phyloP scores from a whole-genome alignment of 2,797 vertebrate species.

The Lutjanus campechanus region DNA sequence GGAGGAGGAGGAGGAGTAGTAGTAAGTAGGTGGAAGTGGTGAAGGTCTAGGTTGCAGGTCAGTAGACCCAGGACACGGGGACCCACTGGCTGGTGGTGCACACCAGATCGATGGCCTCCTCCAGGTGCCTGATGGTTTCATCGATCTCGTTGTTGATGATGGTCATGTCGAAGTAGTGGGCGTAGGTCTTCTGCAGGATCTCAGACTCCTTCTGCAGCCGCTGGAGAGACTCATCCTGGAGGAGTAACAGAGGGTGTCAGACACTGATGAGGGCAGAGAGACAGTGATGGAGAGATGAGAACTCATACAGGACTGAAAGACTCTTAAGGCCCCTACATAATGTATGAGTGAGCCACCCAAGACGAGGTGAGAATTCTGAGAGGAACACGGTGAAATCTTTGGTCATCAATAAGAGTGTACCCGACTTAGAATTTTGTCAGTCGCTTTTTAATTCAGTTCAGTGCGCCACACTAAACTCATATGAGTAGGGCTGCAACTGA shows the following conservation, averaged over 20 bases:
- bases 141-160: slow-evolving; percentile 99
- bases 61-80: slow-evolving; percentile 99
- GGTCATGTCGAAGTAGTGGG: slow-evolving; percentile 99
- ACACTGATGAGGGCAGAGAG: neutral
- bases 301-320: neutral
- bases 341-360: neutral
- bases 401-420: neutral
- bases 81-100: slow-evolving; percentile 97
- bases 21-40: slow-evolving; percentile 63
- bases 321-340: neutral
- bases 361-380: neutral
- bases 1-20: neutral
- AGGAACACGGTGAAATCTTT: neutral
- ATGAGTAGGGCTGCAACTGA: too few species aligned
- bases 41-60: slow-evolving; percentile 70
- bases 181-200: slow-evolving; percentile 98
- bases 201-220: slow-evolving; percentile 99
- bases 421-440: too few species aligned
- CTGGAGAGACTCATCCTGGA: slow-evolving; percentile 96
- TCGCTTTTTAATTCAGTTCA: too few species aligned
- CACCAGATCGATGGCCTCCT: slow-evolving; percentile 97
- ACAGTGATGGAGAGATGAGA: neutral
- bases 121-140: slow-evolving; percentile 97
- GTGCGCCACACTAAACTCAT: too few species aligned
- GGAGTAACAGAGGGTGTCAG: neutral